Conservation (phyloP, 1,140 invertebrate genomes). For the Pantala flavescens region DNA sequence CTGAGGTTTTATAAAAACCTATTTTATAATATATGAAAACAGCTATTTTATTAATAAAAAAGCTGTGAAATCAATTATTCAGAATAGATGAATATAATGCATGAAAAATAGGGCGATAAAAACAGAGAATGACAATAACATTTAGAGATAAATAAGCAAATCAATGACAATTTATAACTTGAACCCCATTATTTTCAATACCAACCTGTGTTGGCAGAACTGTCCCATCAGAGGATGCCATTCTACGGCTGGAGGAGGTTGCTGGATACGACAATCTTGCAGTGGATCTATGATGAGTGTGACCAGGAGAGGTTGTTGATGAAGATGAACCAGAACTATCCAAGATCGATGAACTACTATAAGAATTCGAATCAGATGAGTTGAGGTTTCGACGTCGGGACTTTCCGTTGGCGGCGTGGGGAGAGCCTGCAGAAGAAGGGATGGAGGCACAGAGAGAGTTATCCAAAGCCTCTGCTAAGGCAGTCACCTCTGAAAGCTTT, state of each 20-base stretch:
- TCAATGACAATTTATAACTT: too few species aligned
- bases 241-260: not conserved
- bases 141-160: too few species aligned
- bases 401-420: conserved; percentile 22
- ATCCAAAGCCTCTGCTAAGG: conserved; percentile 53
- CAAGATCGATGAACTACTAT: not conserved
- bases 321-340: not conserved
- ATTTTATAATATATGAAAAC: too few species aligned
- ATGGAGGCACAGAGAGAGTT: conserved; percentile 42
- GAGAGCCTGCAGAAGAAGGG: conserved; percentile 31
- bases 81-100: too few species aligned
- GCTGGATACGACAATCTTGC: not conserved
- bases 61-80: too few species aligned
- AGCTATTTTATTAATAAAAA: too few species aligned
- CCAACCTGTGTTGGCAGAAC: not conserved
- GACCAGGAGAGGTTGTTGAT: not conserved
- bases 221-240: not conserved
- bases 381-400: conserved; percentile 13
- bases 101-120: too few species aligned
- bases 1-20: too few species aligned
- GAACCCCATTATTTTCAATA: too few species aligned
- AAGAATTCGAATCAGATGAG: not conserved
- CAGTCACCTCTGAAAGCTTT: conserved; percentile 50
- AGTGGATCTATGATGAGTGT: not conserved
- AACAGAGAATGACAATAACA: too few species aligned